phyloP scores from a whole-genome alignment of 2,113 vertebrate species.

The Ammodytes dubius region DNA sequence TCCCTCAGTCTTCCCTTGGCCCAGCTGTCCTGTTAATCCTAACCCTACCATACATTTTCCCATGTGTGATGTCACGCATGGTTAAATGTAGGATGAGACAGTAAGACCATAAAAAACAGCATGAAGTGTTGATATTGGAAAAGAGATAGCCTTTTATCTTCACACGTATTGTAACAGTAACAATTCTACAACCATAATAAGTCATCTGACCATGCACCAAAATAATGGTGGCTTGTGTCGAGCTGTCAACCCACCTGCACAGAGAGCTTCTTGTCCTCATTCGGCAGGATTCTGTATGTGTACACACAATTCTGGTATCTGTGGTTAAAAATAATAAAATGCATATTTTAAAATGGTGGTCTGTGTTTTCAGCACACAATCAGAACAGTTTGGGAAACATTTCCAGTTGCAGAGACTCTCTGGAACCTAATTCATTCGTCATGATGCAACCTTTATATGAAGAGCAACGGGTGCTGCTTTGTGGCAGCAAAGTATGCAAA shows the following conservation, averaged over 20 bases:
- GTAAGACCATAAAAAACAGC: too few species aligned
- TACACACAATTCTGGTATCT: slow-evolving; percentile 95
- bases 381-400: background rate
- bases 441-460: background rate
- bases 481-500: slow-evolving; percentile 52
- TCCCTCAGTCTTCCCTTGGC: too few species aligned
- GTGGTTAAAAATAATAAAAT: slow-evolving; percentile 50
- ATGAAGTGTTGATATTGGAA: background rate
- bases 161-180: background rate
- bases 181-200: background rate
- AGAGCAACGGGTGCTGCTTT: slow-evolving; percentile 39
- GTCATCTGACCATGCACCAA: background rate
- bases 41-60: too few species aligned
- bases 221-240: slow-evolving; percentile 28
- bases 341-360: slow-evolving; percentile 37
- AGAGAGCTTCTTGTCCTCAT: slow-evolving; percentile 93
- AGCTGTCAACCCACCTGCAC: slow-evolving; percentile 90
- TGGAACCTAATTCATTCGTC: too few species aligned
- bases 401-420: background rate
- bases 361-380: background rate
- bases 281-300: slow-evolving; percentile 96
- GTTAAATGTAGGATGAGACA: too few species aligned
- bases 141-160: background rate
- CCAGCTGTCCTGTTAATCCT: too few species aligned
- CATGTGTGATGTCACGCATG: too few species aligned